Conservation (phyloP, 2,888 invertebrate genomes). For the Macrosoma leucophasiata region DNA sequence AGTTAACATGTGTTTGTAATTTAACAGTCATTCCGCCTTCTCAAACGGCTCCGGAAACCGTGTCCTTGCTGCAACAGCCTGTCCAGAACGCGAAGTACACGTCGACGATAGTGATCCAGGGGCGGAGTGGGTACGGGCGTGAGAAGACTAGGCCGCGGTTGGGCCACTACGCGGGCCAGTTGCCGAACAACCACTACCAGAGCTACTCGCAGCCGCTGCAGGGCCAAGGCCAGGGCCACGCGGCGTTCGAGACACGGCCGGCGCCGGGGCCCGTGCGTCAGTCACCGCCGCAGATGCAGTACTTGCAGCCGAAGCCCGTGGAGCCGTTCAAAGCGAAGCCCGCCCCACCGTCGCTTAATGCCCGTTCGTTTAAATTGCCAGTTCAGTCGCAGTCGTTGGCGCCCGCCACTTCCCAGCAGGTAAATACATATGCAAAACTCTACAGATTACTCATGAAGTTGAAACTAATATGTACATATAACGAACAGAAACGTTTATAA, state of each 20-base stretch:
- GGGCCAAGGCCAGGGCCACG: slow-evolving; percentile 28
- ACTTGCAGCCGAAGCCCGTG: slow-evolving; percentile 44
- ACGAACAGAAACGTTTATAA: too few relatives aligned
- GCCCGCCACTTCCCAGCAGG: slow-evolving; percentile 48
- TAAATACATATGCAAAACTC: slow-evolving; percentile 21
- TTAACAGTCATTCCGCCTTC: slow-evolving; percentile 53
- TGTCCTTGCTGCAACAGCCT: slow-evolving; percentile 63
- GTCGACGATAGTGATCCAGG: slow-evolving; percentile 50
- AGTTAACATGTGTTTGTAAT: too few relatives aligned
- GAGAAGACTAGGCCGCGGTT: slow-evolving; percentile 53
- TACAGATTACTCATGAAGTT: background rate
- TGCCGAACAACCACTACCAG: slow-evolving; percentile 43
- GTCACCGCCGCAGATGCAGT: slow-evolving; percentile 47
- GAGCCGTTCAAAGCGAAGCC: slow-evolving; percentile 57
- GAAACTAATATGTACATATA: background rate
- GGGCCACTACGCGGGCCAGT: slow-evolving; percentile 41
- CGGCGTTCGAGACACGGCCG: slow-evolving; percentile 24
- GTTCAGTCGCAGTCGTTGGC: slow-evolving; percentile 61
- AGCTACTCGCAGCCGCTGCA: slow-evolving; percentile 35
- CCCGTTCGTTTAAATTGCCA: slow-evolving; percentile 66
- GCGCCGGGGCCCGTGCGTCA: slow-evolving; percentile 23
- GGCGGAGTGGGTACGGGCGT: slow-evolving; percentile 48
- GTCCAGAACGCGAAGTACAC: slow-evolving; percentile 55
- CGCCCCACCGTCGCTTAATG: slow-evolving; percentile 27
- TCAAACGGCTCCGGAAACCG: slow-evolving; percentile 70